A percentile compares a stretch with the other conserved stretches of the same genome.
Evolutionary conservation across 2,888 invertebrate species (phyloP).

Genomic region (Petrolisthes manimaculis): DNA sequence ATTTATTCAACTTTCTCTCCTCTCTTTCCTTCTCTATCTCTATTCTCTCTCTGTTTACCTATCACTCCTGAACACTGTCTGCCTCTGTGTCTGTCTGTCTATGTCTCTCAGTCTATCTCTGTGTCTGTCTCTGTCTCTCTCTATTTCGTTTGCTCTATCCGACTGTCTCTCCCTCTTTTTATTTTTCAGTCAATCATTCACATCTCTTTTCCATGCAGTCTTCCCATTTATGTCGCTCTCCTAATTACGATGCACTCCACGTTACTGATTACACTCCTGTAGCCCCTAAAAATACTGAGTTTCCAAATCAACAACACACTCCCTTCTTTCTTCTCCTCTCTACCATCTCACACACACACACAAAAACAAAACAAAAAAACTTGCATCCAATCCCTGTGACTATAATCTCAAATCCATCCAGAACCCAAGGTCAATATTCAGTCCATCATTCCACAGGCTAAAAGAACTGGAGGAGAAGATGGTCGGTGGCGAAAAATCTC

Average conservation of each 20-base stretch:
- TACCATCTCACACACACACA: not conserved
- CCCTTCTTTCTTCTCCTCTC: not conserved
- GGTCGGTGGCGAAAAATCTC: constrained; percentile 83
- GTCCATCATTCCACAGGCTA: constrained; percentile 71
- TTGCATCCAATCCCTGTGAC: no score
- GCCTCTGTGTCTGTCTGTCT: not conserved
- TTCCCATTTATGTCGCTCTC: not conserved
- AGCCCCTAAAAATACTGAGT: no score
- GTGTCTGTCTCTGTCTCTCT: not conserved
- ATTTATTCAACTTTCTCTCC: not conserved
- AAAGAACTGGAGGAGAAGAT: constrained; percentile 80
- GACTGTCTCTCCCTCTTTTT: not conserved
- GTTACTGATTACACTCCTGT: not conserved
- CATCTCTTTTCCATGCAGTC: not conserved
- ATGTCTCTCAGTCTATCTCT: not conserved
- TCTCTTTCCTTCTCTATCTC: not conserved
- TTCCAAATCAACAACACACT: not conserved
- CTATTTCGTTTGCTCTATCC: not conserved
- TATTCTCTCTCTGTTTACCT: not conserved
- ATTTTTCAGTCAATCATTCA: not conserved
- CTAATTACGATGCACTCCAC: no score
- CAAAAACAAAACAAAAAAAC: no score
- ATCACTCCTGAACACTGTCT: not conserved
- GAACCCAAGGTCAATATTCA: not conserved
- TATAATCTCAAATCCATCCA: no score